Evolutionary conservation across 2,113 vertebrate species (phyloP).

Genomic region (Scatophagus argus): DNA sequence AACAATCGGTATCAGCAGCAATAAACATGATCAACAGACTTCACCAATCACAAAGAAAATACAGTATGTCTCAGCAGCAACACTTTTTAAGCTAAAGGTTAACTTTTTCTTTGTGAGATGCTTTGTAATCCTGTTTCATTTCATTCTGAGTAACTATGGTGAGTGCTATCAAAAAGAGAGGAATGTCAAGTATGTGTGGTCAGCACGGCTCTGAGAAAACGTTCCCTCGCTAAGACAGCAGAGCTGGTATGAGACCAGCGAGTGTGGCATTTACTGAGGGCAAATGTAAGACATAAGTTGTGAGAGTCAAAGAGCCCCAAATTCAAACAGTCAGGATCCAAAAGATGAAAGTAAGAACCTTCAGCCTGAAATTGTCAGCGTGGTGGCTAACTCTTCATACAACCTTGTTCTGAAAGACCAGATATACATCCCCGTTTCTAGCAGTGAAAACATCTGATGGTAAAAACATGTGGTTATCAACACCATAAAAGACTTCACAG

Average conservation of each 20-base stretch:
- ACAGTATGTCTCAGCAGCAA: neutral
- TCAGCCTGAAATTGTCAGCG: neutral
- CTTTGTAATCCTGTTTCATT: slow-evolving; percentile 46
- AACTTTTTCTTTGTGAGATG: slow-evolving; percentile 27
- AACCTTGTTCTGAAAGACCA: neutral
- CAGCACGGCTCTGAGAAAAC: slow-evolving; percentile 52
- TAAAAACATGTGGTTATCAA: neutral
- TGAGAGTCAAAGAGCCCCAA: neutral
- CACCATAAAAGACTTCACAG: neutral
- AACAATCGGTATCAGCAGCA: too few relatives aligned
- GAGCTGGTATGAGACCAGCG: slow-evolving; percentile 34
- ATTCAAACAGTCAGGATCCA: neutral
- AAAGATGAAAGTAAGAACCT: neutral
- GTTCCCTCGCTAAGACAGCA: slow-evolving; percentile 52
- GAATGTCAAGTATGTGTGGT: slow-evolving; percentile 77
- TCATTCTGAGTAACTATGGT: slow-evolving; percentile 65
- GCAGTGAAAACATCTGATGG: neutral
- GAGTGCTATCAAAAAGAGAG: slow-evolving; percentile 69
- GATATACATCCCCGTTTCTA: neutral
- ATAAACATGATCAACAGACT: neutral
- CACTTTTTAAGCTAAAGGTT: slow-evolving; percentile 28
- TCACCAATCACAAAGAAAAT: neutral
- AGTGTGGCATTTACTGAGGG: slow-evolving; percentile 62
- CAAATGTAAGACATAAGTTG: slow-evolving; percentile 7
- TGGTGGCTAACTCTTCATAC: neutral